Evolutionary conservation across 53 echinoderm and acorn worm genomes (phyloP).

Genomic region (Stichopus horrens): DNA sequence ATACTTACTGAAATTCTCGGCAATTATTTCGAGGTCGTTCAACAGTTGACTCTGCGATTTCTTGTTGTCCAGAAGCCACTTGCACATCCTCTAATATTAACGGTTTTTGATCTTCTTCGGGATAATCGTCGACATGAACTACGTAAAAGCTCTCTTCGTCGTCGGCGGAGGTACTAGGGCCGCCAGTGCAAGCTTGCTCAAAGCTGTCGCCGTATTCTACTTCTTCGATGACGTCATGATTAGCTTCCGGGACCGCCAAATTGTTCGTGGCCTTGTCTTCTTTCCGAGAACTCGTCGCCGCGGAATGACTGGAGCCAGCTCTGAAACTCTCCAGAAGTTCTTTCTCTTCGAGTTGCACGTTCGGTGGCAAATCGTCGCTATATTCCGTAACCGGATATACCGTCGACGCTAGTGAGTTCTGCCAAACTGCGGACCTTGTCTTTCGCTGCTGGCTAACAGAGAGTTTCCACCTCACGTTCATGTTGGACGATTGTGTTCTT

Average conservation of each 20-base stretch:
- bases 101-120: background rate
- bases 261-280: background rate
- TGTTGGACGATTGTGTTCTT: no score
- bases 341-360: constrained; percentile 5
- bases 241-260: background rate
- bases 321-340: constrained; percentile 8
- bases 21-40: background rate
- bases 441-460: no score
- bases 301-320: background rate
- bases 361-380: background rate
- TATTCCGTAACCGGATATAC: background rate
- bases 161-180: background rate
- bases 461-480: no score
- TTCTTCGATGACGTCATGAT: background rate
- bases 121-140: background rate
- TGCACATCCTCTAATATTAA: background rate
- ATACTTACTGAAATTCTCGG: constrained; percentile 28
- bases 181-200: background rate
- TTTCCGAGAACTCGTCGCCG: background rate
- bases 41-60: background rate
- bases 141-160: background rate
- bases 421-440: no score
- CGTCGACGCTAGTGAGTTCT: background rate
- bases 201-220: background rate
- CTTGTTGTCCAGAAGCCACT: background rate